Conservation (phyloP, 2,113 vertebrate species). For the Oxyruncus cristatus region DNA sequence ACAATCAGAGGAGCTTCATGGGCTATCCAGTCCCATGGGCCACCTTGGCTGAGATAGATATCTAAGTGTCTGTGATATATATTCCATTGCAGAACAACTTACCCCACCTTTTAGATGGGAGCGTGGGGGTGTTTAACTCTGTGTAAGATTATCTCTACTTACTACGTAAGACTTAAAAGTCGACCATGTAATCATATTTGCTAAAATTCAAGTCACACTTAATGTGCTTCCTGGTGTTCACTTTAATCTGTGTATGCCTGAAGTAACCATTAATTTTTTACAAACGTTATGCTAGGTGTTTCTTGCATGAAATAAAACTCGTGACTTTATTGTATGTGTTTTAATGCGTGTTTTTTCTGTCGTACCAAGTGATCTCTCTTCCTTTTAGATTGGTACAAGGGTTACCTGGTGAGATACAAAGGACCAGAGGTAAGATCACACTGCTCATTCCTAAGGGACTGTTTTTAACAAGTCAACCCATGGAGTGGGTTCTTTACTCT, state of each 20-base stretch:
- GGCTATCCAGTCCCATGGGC: not conserved
- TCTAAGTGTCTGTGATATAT: rapidly evolving
- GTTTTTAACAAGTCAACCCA: not conserved
- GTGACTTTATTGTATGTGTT: not conserved
- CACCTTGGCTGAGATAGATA: rapidly evolving
- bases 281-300: not conserved
- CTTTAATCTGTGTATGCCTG: not conserved
- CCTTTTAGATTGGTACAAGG: constrained; percentile 89
- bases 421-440: constrained; percentile 78
- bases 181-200: not conserved
- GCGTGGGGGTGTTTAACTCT: not conserved
- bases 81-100: not conserved
- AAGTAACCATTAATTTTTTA: not conserved
- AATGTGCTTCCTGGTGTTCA: not conserved
- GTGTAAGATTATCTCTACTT: not conserved
- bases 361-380: constrained; percentile 11
- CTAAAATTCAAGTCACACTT: not conserved
- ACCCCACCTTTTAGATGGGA: not conserved
- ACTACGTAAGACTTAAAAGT: not conserved
- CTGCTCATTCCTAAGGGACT: not conserved
- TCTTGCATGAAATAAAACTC: not conserved
- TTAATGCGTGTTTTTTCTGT: rapidly evolving
- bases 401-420: constrained; percentile 85
- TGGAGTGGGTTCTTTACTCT: rapidly evolving
- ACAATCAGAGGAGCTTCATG: rapidly evolving